A percentile compares a stretch with the other conserved stretches of the same genome.
These are phyloP conservation scores for Grantiella picta DNA, from an alignment of 2,113 vertebrate species.

Conservation along the genomic window DNA sequence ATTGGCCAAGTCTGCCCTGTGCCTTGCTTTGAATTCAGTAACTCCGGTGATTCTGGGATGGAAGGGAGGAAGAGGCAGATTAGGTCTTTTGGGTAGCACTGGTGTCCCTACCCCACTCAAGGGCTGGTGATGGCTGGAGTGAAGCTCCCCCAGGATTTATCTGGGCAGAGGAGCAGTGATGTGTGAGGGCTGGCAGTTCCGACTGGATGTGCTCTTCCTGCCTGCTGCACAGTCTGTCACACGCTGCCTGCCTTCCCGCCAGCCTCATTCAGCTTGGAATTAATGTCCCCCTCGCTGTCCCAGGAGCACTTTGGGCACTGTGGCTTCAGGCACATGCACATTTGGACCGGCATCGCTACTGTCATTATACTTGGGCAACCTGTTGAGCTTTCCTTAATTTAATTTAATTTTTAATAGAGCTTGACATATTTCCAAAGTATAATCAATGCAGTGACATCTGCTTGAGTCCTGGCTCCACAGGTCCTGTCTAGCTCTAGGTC, in stretches of 20 bases:
- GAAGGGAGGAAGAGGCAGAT: neutral
- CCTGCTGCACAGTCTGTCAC: neutral
- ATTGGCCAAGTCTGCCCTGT: neutral
- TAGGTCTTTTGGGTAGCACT: neutral
- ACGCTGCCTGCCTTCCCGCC: neutral
- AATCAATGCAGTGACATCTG: constrained; percentile 46
- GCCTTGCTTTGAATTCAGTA: neutral
- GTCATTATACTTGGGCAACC: neutral
- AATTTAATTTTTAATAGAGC: constrained; percentile 52
- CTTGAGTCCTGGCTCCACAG: neutral
- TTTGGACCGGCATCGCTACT: neutral
- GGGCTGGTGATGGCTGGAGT: neutral
- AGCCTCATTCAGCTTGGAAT: neutral
- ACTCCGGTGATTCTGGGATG: neutral
- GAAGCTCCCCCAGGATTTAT: neutral
- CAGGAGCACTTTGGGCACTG: neutral
- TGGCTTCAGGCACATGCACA: neutral
- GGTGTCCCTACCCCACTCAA: neutral
- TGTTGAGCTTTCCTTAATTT: constrained; percentile 19
- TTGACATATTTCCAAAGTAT: constrained; percentile 20
- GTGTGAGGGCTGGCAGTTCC: neutral
- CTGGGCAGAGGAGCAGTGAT: neutral
- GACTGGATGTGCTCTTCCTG: neutral
- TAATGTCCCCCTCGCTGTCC: neutral
- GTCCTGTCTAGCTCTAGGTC: neutral